Base-by-base conservation (phyloP, 2,113 vertebrate species). In the Corvus hawaiiensis region DNA sequence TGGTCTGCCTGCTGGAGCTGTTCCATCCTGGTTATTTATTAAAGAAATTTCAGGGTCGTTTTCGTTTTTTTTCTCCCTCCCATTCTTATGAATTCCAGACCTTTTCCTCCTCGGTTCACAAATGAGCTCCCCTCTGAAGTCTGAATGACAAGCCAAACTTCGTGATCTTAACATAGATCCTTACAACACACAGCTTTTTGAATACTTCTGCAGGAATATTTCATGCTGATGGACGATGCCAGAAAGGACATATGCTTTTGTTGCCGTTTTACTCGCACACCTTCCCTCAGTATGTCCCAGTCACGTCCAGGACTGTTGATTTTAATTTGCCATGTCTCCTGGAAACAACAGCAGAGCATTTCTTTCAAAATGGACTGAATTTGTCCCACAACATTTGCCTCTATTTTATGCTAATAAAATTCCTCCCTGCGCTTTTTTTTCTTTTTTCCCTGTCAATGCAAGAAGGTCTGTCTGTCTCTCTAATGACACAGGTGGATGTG, bases 91-190 rank as follows among this genome's bases (percentile, higher is more conserved):
- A 92, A 96, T 96, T 89, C 61, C 90, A 96, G 74, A 93, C 61
- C 26, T 90, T 97, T 93, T 78, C 73, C 62, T 95, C 35, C 64
- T 89, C 80, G 55, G 20, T 86, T 95, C 88, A 81, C 44, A 68
- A 90, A 75, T 0, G 2, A 90, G 52, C 68, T 93, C 51, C 58
- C 30, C 69, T 97, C 90, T 84, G 86, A 89, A 89, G 54, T 87
- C 83, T 92, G 84, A 93, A 84, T 84, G 84, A 90, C 92, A 90
- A 96, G 73, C 49, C 2, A 3, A 97, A 97, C 83, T 96, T 96
- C 11, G 0, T 75, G 83, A 94, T 89, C 69, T 75, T 88, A 87
- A 67, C 83, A 56, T 1, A 72, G 69, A 89, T 84, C 61, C 77
- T 81, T 84, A 75, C 41, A 61, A 52, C 61, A 69, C 43, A 73